Evolutionary conservation across 2,113 vertebrate species (phyloP), one percentile per base, ranked within the genome.

Genomic region (Heptranchias perlo): DNA sequence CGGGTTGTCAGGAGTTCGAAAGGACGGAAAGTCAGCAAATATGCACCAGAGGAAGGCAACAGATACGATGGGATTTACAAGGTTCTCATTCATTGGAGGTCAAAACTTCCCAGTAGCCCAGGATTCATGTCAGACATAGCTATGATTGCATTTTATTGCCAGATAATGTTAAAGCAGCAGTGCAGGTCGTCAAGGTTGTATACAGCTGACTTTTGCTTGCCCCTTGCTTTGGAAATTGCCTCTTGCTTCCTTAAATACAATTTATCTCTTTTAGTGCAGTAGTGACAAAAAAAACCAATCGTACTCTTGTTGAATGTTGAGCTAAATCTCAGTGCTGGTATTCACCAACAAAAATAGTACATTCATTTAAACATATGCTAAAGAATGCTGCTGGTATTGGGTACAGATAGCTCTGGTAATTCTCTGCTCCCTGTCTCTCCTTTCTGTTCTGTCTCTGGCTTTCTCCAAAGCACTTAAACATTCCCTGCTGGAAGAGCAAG

Each of bases 61-160:
- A 98, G 99, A 97, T 99, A 99, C 0, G 99, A 99, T 97, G 99
- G 99, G 84, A 99, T 99, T 97, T 99, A 99, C 97, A 99, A 99
- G 99, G 99, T 99, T 98, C 96, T 96, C 44, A 0, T 69, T 73
- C 44, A 52, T 47, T 95, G 44, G 47, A 18, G 13, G 23, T 95
- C 94, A 47, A 49, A 95, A 14, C 10, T 69, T 95, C 13, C 10
- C n/a, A 64, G 21, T 94, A 28, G n/a, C 6, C n/a, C 35, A 54
- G 44, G 23, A 49, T 67, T 10, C 25, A 49, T 5, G 39, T 69
- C 3, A 0, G 25, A 52, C 39, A 35, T 39, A 25, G 39, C 39
- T 65, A 35, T 94, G 61, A 44, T 94, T 67, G 21, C 18, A 44
- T 23, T 47, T 44, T 67, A 47, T 67, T 94, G 92, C 62, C 14